A percentile compares a stretch with the other conserved stretches of the same genome.
Evolutionary conservation across 92 coral and sea anemone species (phyloP).

Genomic region (Phenganax stokvisi): DNA sequence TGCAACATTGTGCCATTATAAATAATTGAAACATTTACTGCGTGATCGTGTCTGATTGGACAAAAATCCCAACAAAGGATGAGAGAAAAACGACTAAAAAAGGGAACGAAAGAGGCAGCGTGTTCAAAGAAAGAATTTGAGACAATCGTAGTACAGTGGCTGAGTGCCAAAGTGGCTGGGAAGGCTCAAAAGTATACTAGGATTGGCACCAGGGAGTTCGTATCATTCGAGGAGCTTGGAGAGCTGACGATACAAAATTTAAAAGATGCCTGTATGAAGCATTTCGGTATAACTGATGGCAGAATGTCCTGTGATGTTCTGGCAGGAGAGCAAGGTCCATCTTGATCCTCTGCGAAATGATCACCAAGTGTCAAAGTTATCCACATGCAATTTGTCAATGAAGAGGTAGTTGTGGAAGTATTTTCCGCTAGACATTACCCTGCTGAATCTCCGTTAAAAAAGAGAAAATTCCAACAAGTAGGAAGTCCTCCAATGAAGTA

Average conservation of each 20-base stretch:
- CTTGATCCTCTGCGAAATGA: conserved; percentile 29
- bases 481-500: conserved; percentile 7
- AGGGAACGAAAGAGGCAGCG: no score
- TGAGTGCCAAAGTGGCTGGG: not conserved
- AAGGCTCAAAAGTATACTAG: not conserved
- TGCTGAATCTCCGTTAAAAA: conserved; percentile 1
- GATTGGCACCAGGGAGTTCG: conserved; percentile 23
- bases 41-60: not conserved
- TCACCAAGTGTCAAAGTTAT: conserved; percentile 27
- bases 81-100: no score
- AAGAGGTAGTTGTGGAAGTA: not conserved
- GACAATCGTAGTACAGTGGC: conserved; percentile 12
- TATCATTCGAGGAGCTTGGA: conserved; percentile 24
- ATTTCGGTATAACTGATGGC: conserved; percentile 16
- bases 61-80: no score
- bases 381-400: conserved; percentile 19
- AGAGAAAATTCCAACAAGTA: conserved; percentile 9
- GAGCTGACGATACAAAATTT: conserved; percentile 22
- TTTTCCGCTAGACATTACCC: not conserved
- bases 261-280: conserved; percentile 31
- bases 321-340: conserved; percentile 40
- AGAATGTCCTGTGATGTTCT: conserved; percentile 35
- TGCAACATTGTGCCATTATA: no score
- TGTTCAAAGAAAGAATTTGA: not conserved
- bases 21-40: not conserved